Conservation (phyloP, 2,888 invertebrate genomes). For the Drosophila emarginata region DNA sequence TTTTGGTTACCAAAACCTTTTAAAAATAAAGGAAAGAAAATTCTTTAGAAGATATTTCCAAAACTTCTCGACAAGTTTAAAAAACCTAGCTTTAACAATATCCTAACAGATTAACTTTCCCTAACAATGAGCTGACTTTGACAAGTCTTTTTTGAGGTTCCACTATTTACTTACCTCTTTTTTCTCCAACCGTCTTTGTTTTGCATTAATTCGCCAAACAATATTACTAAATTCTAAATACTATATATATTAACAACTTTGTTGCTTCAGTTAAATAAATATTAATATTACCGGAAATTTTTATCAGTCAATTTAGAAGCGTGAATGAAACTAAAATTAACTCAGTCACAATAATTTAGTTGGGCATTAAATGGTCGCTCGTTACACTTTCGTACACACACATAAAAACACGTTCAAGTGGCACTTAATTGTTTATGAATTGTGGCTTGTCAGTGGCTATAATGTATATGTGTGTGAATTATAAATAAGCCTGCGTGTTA, state of each 20-base stretch:
- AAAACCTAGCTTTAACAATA: too few species aligned
- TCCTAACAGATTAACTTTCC: too few species aligned
- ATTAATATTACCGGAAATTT: constrained; percentile 29
- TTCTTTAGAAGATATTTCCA: too few species aligned
- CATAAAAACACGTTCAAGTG: constrained; percentile 37
- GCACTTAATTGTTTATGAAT: constrained; percentile 72
- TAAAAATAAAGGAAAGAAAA: too few species aligned
- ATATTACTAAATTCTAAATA: background rate
- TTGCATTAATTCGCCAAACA: background rate
- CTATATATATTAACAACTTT: constrained; percentile 26
- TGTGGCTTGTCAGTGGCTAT: constrained; percentile 22
- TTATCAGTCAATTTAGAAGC: constrained; percentile 17
- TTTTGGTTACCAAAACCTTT: too few species aligned
- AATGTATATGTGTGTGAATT: constrained; percentile 33
- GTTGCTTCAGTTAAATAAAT: constrained; percentile 28
- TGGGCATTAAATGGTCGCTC: constrained; percentile 33
- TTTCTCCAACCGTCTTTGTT: background rate
- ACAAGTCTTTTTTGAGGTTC: too few species aligned
- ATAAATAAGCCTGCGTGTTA: constrained; percentile 56
- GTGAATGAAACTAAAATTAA: constrained; percentile 42
- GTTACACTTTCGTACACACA: constrained; percentile 18
- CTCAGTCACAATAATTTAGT: constrained; percentile 66
- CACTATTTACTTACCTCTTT: background rate
- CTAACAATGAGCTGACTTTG: too few species aligned
- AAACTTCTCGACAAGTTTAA: too few species aligned